These are phyloP conservation scores for Branchellion lobata DNA, from an alignment of 2,888 invertebrate genomes.

Conservation along the genomic window DNA sequence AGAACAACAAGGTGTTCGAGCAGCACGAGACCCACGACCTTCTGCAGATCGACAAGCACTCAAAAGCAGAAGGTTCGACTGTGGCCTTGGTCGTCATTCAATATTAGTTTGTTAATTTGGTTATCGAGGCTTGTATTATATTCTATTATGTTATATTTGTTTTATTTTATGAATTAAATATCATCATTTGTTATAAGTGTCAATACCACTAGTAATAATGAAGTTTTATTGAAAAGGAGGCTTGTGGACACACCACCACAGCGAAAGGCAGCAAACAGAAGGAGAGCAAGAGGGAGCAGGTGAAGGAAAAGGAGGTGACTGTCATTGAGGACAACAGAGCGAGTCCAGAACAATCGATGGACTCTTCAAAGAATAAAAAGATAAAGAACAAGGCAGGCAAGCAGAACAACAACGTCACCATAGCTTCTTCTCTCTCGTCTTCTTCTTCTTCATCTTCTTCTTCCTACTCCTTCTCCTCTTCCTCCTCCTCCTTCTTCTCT, in stretches of 20 bases:
- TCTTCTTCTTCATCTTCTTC: too few relatives aligned
- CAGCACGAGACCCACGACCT: slow-evolving; percentile 3
- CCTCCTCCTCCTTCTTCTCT: not conserved
- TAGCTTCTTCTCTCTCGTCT: too few relatives aligned
- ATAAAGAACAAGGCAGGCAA: not conserved
- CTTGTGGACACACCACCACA: too few relatives aligned
- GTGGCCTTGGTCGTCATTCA: not conserved
- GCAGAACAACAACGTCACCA: not conserved
- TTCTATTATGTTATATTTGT: too few relatives aligned
- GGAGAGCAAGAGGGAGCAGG: not conserved
- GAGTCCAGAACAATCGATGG: not conserved
- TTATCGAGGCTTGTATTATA: too few relatives aligned
- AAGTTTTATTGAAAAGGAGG: too few relatives aligned
- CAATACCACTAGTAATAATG: too few relatives aligned
- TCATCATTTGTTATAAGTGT: too few relatives aligned
- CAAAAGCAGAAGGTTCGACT: not conserved
- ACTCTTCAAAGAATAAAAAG: not conserved
- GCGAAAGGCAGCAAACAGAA: not conserved
- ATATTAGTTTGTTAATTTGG: too few relatives aligned
- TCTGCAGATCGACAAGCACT: too few relatives aligned
- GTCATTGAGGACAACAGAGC: not conserved
- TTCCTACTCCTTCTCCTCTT: not conserved
- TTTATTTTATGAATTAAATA: too few relatives aligned
- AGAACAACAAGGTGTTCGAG: slow-evolving; percentile 13
- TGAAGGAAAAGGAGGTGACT: not conserved